phyloP scores from a whole-genome alignment of 2,113 vertebrate genomes.

The Ifrita kowaldi region DNA sequence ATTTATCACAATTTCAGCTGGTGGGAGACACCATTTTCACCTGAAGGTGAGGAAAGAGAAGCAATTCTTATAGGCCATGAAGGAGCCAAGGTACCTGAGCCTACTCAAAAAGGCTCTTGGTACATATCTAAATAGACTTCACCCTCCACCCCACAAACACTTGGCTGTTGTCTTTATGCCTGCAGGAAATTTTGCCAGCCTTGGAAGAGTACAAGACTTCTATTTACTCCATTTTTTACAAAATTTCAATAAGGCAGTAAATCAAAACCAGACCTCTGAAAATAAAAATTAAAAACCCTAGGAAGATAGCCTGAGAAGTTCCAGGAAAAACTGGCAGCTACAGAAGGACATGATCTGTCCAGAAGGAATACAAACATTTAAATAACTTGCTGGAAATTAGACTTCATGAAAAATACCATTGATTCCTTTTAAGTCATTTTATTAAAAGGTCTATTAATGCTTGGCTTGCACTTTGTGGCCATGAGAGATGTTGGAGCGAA shows the following conservation, averaged over 20 bases:
- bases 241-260: background rate
- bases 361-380: constrained; percentile 33
- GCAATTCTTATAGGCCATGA: background rate
- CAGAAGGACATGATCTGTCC: background rate
- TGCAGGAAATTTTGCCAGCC: background rate
- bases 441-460: constrained; percentile 57
- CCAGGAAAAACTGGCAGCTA: background rate
- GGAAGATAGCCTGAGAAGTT: background rate
- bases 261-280: background rate
- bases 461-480: constrained; percentile 57
- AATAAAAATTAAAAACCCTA: background rate
- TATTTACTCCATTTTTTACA: background rate
- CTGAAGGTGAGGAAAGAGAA: background rate
- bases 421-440: constrained; percentile 49
- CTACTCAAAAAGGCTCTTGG: background rate
- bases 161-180: background rate
- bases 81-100: background rate
- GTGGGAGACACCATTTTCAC: background rate
- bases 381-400: constrained; percentile 42
- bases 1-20: background rate
- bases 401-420: constrained; percentile 34
- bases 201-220: background rate
- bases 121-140: background rate
- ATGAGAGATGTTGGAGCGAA: constrained; percentile 50
- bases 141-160: background rate